Evolutionary conservation across 2,113 vertebrate genomes (phyloP).

Genomic region (Psephotus haematonotus): DNA sequence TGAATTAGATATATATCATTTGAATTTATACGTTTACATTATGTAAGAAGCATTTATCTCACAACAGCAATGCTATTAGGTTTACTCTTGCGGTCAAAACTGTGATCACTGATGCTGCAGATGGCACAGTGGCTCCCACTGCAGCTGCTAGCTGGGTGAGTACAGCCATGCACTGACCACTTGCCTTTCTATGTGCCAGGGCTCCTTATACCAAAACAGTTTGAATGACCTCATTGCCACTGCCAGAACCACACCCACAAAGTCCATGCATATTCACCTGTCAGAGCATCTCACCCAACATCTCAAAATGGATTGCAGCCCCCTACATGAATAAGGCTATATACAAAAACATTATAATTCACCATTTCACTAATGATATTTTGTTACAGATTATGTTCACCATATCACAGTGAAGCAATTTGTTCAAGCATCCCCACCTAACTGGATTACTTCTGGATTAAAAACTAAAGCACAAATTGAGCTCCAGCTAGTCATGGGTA

Average conservation of each 20-base stretch:
- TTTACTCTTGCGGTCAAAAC: not conserved
- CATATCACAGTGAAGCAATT: not conserved
- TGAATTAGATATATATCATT: not conserved
- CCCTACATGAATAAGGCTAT: not conserved
- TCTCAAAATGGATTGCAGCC: not conserved
- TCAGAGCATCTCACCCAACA: not conserved
- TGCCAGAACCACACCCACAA: accelerated
- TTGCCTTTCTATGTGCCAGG: not conserved
- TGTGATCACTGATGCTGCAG: not conserved
- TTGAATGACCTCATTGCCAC: not conserved
- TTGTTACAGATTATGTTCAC: not conserved
- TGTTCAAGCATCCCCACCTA: not conserved
- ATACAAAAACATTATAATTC: not conserved
- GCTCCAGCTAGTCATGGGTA: not conserved
- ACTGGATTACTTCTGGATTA: not conserved
- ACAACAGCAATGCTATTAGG: not conserved
- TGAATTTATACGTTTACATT: not conserved
- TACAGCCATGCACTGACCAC: not conserved
- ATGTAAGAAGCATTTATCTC: not conserved
- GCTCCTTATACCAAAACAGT: not conserved
- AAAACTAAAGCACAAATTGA: not conserved
- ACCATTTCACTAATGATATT: not conserved
- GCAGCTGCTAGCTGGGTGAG: not conserved
- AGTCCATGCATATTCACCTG: not conserved
- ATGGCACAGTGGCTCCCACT: accelerated